Evolutionary conservation across 2,113 vertebrate genomes (phyloP).

Genomic region (Tetraodon nigroviridis): DNA sequence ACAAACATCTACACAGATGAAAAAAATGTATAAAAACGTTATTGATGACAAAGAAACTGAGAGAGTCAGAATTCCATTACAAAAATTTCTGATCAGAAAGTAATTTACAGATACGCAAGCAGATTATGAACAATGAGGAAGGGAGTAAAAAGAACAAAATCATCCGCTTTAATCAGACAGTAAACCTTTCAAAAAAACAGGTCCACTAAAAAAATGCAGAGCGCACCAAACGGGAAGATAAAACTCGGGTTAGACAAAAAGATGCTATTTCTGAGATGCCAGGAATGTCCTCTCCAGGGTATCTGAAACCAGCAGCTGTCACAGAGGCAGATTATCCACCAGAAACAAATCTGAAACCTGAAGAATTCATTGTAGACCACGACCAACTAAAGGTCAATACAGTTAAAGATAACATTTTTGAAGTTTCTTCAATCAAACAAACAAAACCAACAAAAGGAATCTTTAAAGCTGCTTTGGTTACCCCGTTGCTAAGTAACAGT

Average conservation of each 20-base stretch:
- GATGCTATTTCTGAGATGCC: too few relatives aligned
- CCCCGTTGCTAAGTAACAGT: too few relatives aligned
- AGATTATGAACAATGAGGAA: not conserved
- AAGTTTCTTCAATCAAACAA: conserved; percentile 3
- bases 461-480: too few relatives aligned
- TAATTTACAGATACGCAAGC: not conserved
- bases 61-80: not conserved
- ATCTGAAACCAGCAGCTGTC: too few relatives aligned
- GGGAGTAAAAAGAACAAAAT: not conserved
- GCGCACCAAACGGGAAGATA: too few relatives aligned
- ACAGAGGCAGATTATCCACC: too few relatives aligned
- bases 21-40: not conserved
- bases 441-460: too few relatives aligned
- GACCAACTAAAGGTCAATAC: not conserved
- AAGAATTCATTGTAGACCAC: not conserved
- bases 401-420: conserved; percentile 14
- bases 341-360: not conserved
- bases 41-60: not conserved
- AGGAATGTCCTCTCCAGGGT: too few relatives aligned
- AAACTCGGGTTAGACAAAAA: not conserved
- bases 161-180: not conserved
- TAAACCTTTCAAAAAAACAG: not conserved
- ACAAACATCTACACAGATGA: not conserved
- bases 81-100: not conserved
- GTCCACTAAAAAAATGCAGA: not conserved